Evolutionary conservation across 2,797 vertebrate species (phyloP).

Genomic region (Cynopterus sphinx): DNA sequence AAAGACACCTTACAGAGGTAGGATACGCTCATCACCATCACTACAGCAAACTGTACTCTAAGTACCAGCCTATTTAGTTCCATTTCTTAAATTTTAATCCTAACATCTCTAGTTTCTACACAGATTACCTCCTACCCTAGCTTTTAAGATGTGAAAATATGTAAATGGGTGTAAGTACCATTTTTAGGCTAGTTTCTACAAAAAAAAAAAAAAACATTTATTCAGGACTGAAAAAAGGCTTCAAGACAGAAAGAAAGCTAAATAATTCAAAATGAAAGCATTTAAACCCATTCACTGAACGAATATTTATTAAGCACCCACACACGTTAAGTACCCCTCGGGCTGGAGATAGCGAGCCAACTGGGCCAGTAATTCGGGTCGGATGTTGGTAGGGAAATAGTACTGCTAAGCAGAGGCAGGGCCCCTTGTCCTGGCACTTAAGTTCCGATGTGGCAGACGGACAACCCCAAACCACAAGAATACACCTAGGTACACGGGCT

Average conservation of each 20-base stretch:
- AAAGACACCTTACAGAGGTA: neutral
- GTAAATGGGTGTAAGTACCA: neutral
- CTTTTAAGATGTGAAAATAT: neutral
- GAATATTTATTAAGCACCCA: neutral
- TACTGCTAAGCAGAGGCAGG: neutral
- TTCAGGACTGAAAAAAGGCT: slow-evolving; percentile 3
- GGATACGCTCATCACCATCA: neutral
- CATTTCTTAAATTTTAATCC: neutral
- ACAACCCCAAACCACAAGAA: neutral
- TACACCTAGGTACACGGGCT: neutral
- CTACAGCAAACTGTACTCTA: neutral
- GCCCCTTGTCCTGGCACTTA: neutral
- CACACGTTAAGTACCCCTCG: neutral
- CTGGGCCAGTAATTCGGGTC: neutral
- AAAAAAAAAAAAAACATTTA: neutral
- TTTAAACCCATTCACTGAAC: neutral
- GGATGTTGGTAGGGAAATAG: neutral
- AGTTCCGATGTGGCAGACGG: neutral
- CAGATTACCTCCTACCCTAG: neutral
- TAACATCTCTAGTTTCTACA: neutral
- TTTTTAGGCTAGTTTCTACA: slow-evolving; percentile 32
- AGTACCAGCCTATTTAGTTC: neutral
- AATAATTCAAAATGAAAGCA: slow-evolving; percentile 38
- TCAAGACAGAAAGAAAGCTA: neutral
- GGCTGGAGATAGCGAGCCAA: neutral